A percentile compares a stretch with the other conserved stretches of the same genome.
Evolutionary conservation across 2,888 invertebrate genomes (phyloP).

Genomic region (Heliconius erato): DNA sequence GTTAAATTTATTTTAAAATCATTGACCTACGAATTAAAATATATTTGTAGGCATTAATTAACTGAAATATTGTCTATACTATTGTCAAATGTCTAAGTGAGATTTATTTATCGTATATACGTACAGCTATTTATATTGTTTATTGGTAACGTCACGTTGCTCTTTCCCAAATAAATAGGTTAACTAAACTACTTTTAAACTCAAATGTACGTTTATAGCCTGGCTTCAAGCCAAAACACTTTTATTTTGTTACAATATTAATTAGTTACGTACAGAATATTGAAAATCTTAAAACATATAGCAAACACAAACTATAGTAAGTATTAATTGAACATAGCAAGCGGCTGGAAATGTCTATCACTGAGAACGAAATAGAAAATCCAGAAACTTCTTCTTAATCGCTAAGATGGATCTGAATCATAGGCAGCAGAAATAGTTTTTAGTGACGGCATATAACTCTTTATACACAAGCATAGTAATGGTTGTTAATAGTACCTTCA

Average conservation of each 20-base stretch:
- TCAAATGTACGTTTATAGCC: constrained; percentile 61
- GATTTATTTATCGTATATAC: background rate
- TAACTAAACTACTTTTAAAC: constrained; percentile 69
- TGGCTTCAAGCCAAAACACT: constrained; percentile 69
- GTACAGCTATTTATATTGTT: constrained; percentile 8
- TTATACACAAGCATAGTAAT: constrained; percentile 20
- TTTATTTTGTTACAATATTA: constrained; percentile 47
- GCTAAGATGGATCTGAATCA: constrained; percentile 44
- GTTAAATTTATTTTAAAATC: background rate
- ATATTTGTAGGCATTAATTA: background rate
- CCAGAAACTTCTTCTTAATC: constrained; percentile 43
- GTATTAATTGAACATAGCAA: background rate
- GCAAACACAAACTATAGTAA: constrained; percentile 17
- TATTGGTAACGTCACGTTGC: constrained; percentile 29
- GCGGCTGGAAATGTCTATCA: constrained; percentile 32
- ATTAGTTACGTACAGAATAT: constrained; percentile 41
- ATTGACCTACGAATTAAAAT: background rate
- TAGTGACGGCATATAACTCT: constrained; percentile 35
- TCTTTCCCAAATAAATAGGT: constrained; percentile 66
- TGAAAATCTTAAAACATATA: constrained; percentile 7
- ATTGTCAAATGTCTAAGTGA: background rate
- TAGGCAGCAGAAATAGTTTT: constrained; percentile 39
- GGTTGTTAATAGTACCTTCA: background rate
- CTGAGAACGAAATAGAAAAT: constrained; percentile 30
- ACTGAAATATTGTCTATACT: background rate